phyloP scores from a whole-genome alignment of 2,888 invertebrate genomes.

The Chironomus riparius region DNA sequence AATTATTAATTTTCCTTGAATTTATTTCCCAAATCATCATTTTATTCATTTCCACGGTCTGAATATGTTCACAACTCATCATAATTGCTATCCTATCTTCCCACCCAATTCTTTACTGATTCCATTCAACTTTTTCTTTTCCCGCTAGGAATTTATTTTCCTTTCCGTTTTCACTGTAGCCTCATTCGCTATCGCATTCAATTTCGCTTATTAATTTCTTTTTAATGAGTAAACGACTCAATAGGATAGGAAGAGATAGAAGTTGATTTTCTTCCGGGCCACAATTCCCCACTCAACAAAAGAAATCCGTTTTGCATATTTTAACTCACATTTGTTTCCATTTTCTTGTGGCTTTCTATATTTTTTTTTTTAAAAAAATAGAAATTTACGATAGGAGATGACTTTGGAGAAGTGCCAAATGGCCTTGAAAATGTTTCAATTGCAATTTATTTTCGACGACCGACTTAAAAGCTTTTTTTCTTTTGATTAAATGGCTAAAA shows the following conservation, averaged over 20 bases:
- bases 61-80: too few relatives aligned
- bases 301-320: too few relatives aligned
- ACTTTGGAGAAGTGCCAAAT: background rate
- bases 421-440: background rate
- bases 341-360: background rate
- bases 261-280: background rate
- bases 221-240: background rate
- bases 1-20: too few relatives aligned
- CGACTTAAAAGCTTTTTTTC: too few relatives aligned
- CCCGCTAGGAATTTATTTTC: background rate
- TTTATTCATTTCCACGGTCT: too few relatives aligned
- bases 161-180: background rate
- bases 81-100: too few relatives aligned
- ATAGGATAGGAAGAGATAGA: too few relatives aligned
- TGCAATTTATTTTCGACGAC: background rate
- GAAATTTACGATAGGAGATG: background rate
- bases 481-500: too few relatives aligned
- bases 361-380: background rate
- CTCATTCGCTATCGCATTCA: background rate
- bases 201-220: conserved; percentile 18
- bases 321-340: background rate
- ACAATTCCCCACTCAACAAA: too few relatives aligned
- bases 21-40: too few relatives aligned
- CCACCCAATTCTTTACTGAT: background rate
- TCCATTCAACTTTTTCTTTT: background rate